Conservation (phyloP, 1,140 invertebrate genomes). For the Musca domestica region DNA sequence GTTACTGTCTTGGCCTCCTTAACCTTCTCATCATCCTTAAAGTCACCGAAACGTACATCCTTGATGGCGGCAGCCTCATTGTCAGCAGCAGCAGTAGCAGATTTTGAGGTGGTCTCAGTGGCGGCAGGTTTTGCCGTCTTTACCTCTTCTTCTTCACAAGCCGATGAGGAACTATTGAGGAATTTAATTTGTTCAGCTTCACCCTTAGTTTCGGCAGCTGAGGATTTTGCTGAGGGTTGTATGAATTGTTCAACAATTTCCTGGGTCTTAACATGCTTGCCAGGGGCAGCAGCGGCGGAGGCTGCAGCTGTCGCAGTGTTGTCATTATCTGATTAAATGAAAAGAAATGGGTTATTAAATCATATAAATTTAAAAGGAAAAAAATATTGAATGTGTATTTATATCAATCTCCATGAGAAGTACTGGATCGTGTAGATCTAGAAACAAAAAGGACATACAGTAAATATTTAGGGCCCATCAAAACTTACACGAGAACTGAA, state of each 20-base stretch:
- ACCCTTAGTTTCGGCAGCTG: background rate
- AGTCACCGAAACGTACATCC: slow-evolving; percentile 45
- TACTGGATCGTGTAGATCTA: too few relatives aligned
- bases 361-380: too few relatives aligned
- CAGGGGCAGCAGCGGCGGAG: background rate
- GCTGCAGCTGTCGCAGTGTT: background rate
- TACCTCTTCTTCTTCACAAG: slow-evolving; percentile 42
- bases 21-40: slow-evolving; percentile 32
- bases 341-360: too few relatives aligned
- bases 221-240: slow-evolving; percentile 14
- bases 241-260: slow-evolving; percentile 47
- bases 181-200: slow-evolving; percentile 37
- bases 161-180: slow-evolving; percentile 44
- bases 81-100: background rate
- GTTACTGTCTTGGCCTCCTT: background rate
- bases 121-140: slow-evolving; percentile 6
- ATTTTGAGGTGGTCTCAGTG: background rate
- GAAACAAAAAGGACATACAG: too few relatives aligned
- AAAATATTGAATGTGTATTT: background rate
- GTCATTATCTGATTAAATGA: background rate
- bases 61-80: slow-evolving; percentile 1
- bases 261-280: slow-evolving; percentile 36
- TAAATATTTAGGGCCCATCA: too few relatives aligned
- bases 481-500: too few relatives aligned
- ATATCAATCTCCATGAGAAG: too few relatives aligned